Percentiles rank a stretch among this genome's conserved stretches.
Conservation (phyloP, 2,888 invertebrate genomes). For the Ariolimax columbianus region DNA sequence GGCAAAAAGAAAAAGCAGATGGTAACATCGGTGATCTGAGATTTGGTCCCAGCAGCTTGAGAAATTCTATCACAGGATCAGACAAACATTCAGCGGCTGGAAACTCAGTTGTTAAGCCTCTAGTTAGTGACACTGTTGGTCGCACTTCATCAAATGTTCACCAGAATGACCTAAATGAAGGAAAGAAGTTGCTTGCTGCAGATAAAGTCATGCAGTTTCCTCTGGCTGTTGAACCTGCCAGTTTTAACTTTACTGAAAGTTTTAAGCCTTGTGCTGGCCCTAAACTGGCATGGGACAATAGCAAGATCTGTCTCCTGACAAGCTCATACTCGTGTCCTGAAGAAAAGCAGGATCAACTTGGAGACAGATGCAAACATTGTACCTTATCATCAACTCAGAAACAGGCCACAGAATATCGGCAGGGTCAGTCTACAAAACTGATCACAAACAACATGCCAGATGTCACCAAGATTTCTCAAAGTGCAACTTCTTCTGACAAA, state of each 20-base stretch:
- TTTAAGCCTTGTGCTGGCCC: background rate
- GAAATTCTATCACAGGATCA: background rate
- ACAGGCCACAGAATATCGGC: background rate
- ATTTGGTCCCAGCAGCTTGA: background rate
- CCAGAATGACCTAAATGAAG: background rate
- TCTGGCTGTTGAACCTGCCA: background rate
- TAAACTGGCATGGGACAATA: background rate
- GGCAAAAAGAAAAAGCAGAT: background rate
- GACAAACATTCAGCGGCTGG: background rate
- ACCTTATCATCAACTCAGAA: background rate
- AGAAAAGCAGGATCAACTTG: background rate
- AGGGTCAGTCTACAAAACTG: background rate
- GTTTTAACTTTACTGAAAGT: background rate
- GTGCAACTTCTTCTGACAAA: background rate
- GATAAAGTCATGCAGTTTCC: background rate
- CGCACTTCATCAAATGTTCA: background rate
- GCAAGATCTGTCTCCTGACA: background rate
- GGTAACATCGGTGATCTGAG: background rate
- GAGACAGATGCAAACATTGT: background rate
- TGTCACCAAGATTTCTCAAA: constrained; percentile 5
- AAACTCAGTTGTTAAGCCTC: background rate
- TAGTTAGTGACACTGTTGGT: background rate
- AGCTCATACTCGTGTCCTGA: background rate
- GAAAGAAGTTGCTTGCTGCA: background rate
- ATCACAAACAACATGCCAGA: constrained; percentile 12